phyloP scores from a whole-genome alignment of 1,140 invertebrate species.

The Tribolium madens region DNA sequence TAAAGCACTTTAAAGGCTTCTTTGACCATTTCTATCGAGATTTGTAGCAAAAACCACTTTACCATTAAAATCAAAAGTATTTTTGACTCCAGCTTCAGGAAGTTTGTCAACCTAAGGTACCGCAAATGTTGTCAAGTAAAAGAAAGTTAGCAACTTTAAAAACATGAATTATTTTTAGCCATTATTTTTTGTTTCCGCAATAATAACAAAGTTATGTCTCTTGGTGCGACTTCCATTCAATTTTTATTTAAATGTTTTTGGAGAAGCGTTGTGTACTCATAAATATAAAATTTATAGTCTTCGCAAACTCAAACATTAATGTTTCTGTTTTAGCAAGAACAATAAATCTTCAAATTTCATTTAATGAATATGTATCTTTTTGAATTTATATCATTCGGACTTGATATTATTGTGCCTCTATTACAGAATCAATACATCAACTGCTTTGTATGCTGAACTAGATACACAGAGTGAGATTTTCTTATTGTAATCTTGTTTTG shows the following conservation, averaged over 20 bases:
- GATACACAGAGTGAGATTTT: neutral
- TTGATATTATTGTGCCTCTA: neutral
- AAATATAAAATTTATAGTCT: constrained; percentile 20
- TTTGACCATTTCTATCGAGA: neutral
- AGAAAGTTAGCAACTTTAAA: neutral
- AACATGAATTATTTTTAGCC: neutral
- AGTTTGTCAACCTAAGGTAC: too few relatives aligned
- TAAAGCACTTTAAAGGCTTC: neutral
- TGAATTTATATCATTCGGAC: neutral
- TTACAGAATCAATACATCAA: neutral
- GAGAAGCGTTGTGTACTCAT: neutral
- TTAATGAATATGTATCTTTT: constrained; percentile 8
- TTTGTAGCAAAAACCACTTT: neutral
- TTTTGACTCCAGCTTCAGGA: too few relatives aligned
- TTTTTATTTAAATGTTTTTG: constrained; percentile 5
- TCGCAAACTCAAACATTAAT: constrained; percentile 2
- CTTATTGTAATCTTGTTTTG: too few relatives aligned
- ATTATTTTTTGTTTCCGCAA: neutral
- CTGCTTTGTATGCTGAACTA: neutral
- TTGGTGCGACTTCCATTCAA: neutral
- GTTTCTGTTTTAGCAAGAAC: constrained; percentile 1
- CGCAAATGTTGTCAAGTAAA: too few relatives aligned
- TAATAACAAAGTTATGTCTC: neutral
- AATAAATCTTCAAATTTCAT: neutral
- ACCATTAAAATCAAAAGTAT: neutral